Conservation (phyloP, 2,888 invertebrate species). For the Drosophila incognita region DNA sequence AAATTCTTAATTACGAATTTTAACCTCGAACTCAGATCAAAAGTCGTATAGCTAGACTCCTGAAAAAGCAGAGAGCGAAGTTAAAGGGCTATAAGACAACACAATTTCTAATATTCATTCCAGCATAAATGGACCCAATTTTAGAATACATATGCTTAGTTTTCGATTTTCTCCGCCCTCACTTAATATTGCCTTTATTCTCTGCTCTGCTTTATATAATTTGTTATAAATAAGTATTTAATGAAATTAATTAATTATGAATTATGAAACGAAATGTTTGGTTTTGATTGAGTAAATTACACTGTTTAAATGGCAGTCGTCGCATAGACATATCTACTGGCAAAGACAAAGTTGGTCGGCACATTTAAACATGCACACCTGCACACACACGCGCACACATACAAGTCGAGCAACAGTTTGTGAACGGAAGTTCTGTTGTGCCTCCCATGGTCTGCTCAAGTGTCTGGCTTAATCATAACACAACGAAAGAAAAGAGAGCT, state of each 20-base stretch:
- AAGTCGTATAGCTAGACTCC: neutral
- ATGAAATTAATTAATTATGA: neutral
- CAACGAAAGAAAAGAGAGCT: slow-evolving; percentile 5
- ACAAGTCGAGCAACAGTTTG: slow-evolving; percentile 14
- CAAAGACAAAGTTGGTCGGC: slow-evolving; percentile 7
- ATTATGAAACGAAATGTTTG: no score
- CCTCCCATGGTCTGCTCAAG: slow-evolving; percentile 10
- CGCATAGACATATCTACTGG: neutral
- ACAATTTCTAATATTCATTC: neutral
- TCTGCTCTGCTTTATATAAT: neutral
- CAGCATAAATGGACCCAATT: no score
- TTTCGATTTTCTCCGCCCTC: no score
- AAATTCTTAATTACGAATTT: neutral
- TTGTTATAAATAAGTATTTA: neutral
- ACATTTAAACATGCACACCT: neutral
- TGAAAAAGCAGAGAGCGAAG: neutral
- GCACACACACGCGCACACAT: neutral
- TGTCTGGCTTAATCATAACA: slow-evolving; percentile 56
- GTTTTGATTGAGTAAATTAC: neutral
- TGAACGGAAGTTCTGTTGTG: neutral
- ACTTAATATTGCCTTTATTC: neutral
- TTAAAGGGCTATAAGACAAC: neutral
- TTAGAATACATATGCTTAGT: no score
- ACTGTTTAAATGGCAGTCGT: neutral
- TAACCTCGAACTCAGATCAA: neutral